Evolutionary conservation across 2,113 vertebrate genomes (phyloP), one percentile per base, ranked within the genome.

Genomic region (Rynchops niger): DNA sequence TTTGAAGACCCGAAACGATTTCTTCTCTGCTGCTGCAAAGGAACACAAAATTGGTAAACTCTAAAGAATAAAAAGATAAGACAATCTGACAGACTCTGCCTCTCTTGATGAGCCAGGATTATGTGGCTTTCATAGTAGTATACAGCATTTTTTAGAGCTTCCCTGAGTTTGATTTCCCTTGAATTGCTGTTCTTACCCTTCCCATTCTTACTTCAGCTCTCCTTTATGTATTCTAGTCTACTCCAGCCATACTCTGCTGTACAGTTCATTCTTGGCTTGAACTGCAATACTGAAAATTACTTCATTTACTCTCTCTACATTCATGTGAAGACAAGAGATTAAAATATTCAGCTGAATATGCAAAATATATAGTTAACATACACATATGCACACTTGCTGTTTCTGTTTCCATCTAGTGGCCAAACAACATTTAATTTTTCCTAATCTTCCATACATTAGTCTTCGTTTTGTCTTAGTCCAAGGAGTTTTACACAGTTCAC

Each of bases 361-460:
- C 14, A 88, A 59, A 86, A 15, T 7, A 21, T 29, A 72, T 5
- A 55, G 49, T 17, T 89, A 61, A 72, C 30, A 0, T 3, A 72
- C 18, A 25, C 3, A n/a, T 7, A 66, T 6, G 30, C 6, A 77
- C 42, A 73, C n/a, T 62, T 36, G 40, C 38, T 93, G 26, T 26
- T 90, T 90, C 23, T 86, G 65, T 93, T 95, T 90, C 82, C 86
- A 90, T 55, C 63, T 92, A 78, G 82, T 94, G 92, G 86, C 43
- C 66, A 86, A 91, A 78, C 36, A 25, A 62, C 23, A 6, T 62
- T 38, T 62, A 62, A 62, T 62, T 90, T 73, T 83, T 62, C 45
- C 25, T 80, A 25, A 65, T 42, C 30, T 86, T 85, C 38, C 9
- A 25, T 20, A 40, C 15, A 56, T 3, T 21, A 21, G 5, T 70